Base-by-base conservation (phyloP, 2,797 vertebrate genomes). In the Sphenopsis melanotis region DNA sequence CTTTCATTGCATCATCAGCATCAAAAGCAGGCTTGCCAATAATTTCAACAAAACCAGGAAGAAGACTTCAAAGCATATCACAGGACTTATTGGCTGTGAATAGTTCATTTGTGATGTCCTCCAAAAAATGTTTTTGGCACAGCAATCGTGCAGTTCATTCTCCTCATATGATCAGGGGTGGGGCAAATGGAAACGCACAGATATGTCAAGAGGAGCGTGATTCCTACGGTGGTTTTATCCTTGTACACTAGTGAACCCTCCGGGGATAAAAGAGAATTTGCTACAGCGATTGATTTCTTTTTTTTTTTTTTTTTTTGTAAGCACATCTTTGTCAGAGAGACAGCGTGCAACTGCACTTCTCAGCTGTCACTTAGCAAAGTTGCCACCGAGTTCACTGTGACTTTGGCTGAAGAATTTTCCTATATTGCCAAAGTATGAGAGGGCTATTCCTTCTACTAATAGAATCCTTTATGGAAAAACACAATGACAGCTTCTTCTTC, bases 401-500 rank as follows among this genome's bases (percentile, higher is more conserved):
- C 29, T 87, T 81, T 87, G 32, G 39, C 21, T 92, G 44, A 87
- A 75, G n/a, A 80, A 47, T 78, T 75, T 91, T 17, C 8, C 42
- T 65, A 6, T 87, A 49, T 61, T 78, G 41, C 32, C 72, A 88
- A 18, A 1, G 21, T 12, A 65, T 13, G 47, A 86, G 15, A 83
- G 10, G 3, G 0, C 19, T 71, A 15, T 39, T 89, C 78, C 64
- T 81, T 75, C 36, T 6, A 27, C 18, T 46, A 74, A 63, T 29
- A 20, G 21, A 87, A 27, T 61, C 52, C 53, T 90, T 53, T 53
- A 75, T 69, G 50, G 24, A 20, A 92, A 80, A 94, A 83, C 34
- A 85, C 18, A 74, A 39, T 82, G 32, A 59, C 39, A 82, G 23
- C 34, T 94, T 74, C 83, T 88, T 83, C 71, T 87, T 90, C 87